phyloP scores from a whole-genome alignment of 1,140 invertebrate species.

The Zaprionus camerounensis region DNA sequence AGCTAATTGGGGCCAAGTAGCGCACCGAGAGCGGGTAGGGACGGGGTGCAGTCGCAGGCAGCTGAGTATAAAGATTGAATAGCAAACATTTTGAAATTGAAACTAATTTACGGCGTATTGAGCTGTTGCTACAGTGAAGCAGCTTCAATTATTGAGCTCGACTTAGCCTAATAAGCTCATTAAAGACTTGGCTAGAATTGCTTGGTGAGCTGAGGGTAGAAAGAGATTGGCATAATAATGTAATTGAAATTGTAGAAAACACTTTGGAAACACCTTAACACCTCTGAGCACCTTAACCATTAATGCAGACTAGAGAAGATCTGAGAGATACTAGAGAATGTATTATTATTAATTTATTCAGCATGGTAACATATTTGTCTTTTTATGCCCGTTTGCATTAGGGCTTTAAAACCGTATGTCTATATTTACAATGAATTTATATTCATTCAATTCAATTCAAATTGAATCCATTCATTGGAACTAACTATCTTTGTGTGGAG shows the following conservation, averaged over 20 bases:
- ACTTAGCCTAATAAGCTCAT: not conserved
- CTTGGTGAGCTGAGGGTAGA: not conserved
- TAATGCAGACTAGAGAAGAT: too few relatives aligned
- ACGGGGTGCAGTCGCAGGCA: not conserved
- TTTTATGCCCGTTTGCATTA: too few relatives aligned
- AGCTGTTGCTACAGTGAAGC: not conserved
- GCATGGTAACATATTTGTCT: too few relatives aligned
- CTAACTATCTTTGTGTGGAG: too few relatives aligned
- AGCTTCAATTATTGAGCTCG: not conserved
- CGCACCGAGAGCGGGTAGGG: not conserved
- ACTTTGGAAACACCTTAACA: not conserved
- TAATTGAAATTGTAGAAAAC: too few relatives aligned
- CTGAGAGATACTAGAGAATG: too few relatives aligned
- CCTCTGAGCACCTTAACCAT: too few relatives aligned
- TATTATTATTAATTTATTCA: too few relatives aligned
- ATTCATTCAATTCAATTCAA: too few relatives aligned
- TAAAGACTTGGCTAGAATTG: not conserved
- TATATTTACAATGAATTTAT: too few relatives aligned
- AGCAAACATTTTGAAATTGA: constrained; percentile 59
- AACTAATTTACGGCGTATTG: constrained; percentile 24
- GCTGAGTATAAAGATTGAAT: constrained; percentile 34
- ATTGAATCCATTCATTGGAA: too few relatives aligned
- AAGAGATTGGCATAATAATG: not conserved
- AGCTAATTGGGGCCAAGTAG: constrained; percentile 75
- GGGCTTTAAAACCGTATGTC: too few relatives aligned